Percentiles rank a stretch among this genome's conserved stretches.
phyloP scores from a whole-genome alignment of 2,888 invertebrate species.

The Xestia sexstrigata region DNA sequence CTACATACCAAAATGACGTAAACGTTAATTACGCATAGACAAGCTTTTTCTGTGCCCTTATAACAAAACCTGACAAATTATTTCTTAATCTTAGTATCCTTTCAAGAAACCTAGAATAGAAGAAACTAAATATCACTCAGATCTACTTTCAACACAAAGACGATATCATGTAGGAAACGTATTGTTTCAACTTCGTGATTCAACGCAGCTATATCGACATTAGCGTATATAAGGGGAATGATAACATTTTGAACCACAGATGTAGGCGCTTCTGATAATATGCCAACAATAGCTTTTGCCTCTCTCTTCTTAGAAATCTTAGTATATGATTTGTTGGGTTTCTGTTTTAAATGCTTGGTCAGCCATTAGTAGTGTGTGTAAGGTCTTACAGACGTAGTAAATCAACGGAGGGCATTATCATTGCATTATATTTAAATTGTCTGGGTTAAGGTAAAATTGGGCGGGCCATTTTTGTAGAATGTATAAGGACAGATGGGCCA shows the following conservation, averaged over 20 bases:
- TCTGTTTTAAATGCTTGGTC: conserved; percentile 32
- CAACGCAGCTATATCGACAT: conserved; percentile 61
- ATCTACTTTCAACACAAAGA: conserved; percentile 57
- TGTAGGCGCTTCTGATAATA: conserved; percentile 61
- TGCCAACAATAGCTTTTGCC: conserved; percentile 48
- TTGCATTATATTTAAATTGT: neutral
- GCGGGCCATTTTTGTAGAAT: no score
- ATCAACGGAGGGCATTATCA: neutral
- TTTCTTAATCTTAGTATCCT: conserved; percentile 8
- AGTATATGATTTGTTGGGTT: conserved; percentile 43
- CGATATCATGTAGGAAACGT: conserved; percentile 61
- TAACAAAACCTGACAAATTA: neutral
- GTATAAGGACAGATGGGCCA: no score
- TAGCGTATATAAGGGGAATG: conserved; percentile 49
- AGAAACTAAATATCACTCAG: conserved; percentile 25
- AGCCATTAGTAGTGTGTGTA: neutral
- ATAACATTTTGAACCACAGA: conserved; percentile 66
- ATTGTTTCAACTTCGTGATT: conserved; percentile 74
- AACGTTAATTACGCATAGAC: neutral
- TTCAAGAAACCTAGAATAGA: conserved; percentile 9
- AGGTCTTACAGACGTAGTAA: neutral
- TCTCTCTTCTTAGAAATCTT: conserved; percentile 54
- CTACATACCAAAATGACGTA: neutral
- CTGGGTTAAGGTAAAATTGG: no score
- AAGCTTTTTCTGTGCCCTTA: neutral